These are phyloP conservation scores for Talpa occidentalis DNA, from an alignment of 2,113 vertebrate genomes.

Conservation along the genomic window DNA sequence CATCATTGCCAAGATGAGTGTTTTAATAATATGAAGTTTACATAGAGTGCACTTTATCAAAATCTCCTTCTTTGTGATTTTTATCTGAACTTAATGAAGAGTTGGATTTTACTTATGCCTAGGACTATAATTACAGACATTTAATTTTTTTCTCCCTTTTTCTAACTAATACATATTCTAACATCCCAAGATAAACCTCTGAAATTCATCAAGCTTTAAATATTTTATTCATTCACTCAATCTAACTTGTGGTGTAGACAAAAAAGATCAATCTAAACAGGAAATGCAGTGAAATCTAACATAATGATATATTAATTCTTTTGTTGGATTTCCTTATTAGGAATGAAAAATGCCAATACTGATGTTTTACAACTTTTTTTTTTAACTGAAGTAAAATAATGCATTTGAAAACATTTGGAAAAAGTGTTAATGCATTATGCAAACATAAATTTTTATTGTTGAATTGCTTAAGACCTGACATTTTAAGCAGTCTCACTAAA, in stretches of 20 bases:
- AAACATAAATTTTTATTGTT: neutral
- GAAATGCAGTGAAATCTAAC: neutral
- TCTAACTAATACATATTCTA: neutral
- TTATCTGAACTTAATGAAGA: neutral
- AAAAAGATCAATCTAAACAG: neutral
- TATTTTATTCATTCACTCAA: neutral
- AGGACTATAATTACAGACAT: neutral
- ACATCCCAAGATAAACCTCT: neutral
- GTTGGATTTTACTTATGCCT: neutral
- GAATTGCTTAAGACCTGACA: slow-evolving; percentile 40
- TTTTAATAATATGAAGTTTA: neutral
- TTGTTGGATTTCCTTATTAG: neutral
- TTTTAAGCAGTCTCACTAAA: slow-evolving; percentile 48
- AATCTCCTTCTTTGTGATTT: neutral
- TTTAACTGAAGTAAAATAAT: slow-evolving; percentile 34
- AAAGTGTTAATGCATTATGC: neutral
- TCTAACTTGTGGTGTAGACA: neutral
- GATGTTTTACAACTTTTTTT: neutral
- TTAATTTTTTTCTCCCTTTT: neutral
- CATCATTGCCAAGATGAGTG: neutral
- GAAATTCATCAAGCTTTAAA: neutral
- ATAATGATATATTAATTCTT: neutral
- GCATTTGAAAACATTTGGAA: slow-evolving; percentile 62
- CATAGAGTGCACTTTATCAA: neutral
- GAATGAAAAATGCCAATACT: neutral